Evolutionary conservation across 2,888 invertebrate species (phyloP).

Genomic region (Copidosoma aretas): DNA sequence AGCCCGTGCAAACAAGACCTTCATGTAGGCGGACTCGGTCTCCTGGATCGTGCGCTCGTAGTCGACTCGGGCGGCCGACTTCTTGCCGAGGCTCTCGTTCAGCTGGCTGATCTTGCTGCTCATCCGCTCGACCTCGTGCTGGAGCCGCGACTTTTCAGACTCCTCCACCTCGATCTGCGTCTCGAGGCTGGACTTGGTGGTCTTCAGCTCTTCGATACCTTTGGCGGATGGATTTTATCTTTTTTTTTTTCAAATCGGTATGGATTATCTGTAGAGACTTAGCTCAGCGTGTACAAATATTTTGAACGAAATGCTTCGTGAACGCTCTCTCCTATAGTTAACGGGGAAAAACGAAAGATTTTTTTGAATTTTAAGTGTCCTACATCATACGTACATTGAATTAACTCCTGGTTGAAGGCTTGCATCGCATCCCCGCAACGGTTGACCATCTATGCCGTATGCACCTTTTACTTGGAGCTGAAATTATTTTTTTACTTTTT

Average conservation of each 20-base stretch:
- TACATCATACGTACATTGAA: slow-evolving; percentile 47
- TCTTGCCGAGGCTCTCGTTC: slow-evolving; percentile 48
- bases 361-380: too few species aligned
- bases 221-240: background rate
- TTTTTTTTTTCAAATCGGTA: slow-evolving; percentile 1
- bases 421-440: slow-evolving; percentile 45
- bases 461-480: background rate
- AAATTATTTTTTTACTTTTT: slow-evolving; percentile 2
- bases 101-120: slow-evolving; percentile 45
- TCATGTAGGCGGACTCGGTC: slow-evolving; percentile 49
- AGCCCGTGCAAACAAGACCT: slow-evolving; percentile 40
- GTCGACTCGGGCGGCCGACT: slow-evolving; percentile 45
- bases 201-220: slow-evolving; percentile 51
- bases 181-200: slow-evolving; percentile 44
- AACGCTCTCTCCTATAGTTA: too few species aligned
- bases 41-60: slow-evolving; percentile 52
- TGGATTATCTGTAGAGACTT: too few species aligned
- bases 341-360: background rate
- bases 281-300: too few species aligned
- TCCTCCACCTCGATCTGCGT: slow-evolving; percentile 48
- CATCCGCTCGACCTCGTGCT: slow-evolving; percentile 49
- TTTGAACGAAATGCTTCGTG: too few species aligned
- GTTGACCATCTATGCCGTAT: slow-evolving; percentile 21
- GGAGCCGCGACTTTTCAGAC: slow-evolving; percentile 44
- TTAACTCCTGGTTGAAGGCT: slow-evolving; percentile 48